Evolutionary conservation across 2,888 invertebrate species (phyloP).

Genomic region (Agrochola lota): DNA sequence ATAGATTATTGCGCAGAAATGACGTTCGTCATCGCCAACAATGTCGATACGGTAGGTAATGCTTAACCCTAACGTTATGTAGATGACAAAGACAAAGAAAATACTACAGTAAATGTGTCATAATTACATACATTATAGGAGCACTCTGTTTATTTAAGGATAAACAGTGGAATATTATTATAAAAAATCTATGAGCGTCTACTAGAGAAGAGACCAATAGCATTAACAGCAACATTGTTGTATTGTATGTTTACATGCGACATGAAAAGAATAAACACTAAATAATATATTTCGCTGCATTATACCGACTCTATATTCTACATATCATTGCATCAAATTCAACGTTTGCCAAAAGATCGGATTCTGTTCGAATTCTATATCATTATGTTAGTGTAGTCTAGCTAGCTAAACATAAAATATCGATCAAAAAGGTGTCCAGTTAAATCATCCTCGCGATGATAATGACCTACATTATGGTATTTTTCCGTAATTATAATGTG

Average conservation of each 20-base stretch:
- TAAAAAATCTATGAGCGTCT: not conserved
- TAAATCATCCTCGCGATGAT: conserved; percentile 33
- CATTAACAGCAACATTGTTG: not conserved
- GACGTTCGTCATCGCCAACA: conserved; percentile 52
- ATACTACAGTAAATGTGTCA: conserved; percentile 17
- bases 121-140: not conserved
- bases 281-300: not conserved
- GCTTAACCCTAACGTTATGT: conserved; percentile 13
- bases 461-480: conserved; percentile 30
- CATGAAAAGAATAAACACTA: not conserved
- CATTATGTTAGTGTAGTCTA: not conserved
- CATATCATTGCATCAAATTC: conserved; percentile 10
- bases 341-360: conserved; percentile 49
- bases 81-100: conserved; percentile 20
- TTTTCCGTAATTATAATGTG: conserved; percentile 44
- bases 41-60: conserved; percentile 29
- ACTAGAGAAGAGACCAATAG: not conserved
- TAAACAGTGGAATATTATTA: not conserved
- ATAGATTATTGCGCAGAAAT: conserved; percentile 70
- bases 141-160: not conserved
- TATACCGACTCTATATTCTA: not conserved
- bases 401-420: not conserved
- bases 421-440: conserved; percentile 9
- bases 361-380: conserved; percentile 7
- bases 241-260: not conserved